Evolutionary conservation across 2,797 vertebrate genomes (phyloP).

Genomic region (Falco cherrug): DNA sequence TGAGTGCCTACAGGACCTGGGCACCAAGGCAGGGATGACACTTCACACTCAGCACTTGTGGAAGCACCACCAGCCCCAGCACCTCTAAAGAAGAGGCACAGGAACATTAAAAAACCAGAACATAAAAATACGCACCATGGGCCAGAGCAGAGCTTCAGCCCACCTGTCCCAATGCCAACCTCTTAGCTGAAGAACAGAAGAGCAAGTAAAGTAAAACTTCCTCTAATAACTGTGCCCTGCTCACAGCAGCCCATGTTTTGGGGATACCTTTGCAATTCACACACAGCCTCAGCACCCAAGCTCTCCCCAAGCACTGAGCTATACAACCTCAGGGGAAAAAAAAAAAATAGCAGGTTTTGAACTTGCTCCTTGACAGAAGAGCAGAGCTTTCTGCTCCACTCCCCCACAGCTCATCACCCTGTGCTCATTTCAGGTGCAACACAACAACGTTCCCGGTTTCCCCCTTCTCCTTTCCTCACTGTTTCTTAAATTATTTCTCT

Average conservation of each 20-base stretch:
- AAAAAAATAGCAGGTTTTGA: not conserved
- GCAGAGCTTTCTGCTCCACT: too few species aligned
- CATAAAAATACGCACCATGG: not conserved
- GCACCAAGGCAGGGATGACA: not conserved
- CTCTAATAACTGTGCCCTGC: not conserved
- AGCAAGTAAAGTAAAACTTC: not conserved
- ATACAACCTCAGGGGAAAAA: not conserved
- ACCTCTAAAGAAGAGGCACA: not conserved
- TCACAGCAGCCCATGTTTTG: accelerated
- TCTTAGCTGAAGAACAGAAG: not conserved
- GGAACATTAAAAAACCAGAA: not conserved
- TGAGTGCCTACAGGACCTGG: accelerated
- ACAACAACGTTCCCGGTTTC: too few species aligned
- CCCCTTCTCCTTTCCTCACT: too few species aligned
- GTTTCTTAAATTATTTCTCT: too few species aligned
- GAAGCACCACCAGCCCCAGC: not conserved
- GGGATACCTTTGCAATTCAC: not conserved
- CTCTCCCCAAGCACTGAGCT: not conserved
- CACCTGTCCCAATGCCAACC: not conserved
- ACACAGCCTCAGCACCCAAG: not conserved
- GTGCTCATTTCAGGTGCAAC: too few species aligned
- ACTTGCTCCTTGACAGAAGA: too few species aligned
- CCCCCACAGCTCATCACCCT: too few species aligned
- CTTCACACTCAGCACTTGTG: accelerated
- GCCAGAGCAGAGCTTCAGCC: not conserved